A percentile compares a stretch with the other conserved stretches of the same genome.
These are phyloP conservation scores for Oscheius sp. DNA, from an alignment of 2,888 invertebrate species.

Conservation along the genomic window DNA sequence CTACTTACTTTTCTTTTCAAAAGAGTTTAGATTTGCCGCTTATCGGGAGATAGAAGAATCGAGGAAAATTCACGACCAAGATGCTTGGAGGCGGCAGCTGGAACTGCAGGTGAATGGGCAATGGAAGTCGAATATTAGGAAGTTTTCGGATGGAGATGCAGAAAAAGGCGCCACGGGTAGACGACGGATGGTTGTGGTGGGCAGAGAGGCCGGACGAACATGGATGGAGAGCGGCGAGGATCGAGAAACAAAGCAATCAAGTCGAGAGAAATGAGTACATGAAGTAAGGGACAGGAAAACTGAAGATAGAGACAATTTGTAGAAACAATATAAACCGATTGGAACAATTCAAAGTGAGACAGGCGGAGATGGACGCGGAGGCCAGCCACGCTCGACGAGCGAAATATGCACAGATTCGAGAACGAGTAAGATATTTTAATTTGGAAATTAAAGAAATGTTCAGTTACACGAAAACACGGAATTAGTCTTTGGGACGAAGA, in stretches of 20 bases:
- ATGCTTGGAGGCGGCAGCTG: constrained; percentile 47
- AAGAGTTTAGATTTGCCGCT: constrained; percentile 45
- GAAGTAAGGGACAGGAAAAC: not conserved
- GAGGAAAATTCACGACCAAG: constrained; percentile 46
- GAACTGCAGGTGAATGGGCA: constrained; percentile 44
- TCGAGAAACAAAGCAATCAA: constrained; percentile 51
- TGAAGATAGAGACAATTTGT: not conserved
- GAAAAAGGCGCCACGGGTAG: constrained; percentile 40
- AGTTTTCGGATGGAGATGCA: constrained; percentile 52
- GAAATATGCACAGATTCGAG: constrained; percentile 48
- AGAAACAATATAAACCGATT: constrained; percentile 57
- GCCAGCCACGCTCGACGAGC: constrained; percentile 45
- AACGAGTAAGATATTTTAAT: constrained; percentile 23
- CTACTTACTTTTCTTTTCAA: not conserved
- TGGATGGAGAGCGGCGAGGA: constrained; percentile 58
- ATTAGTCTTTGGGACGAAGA: constrained; percentile 42
- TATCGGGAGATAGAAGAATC: constrained; percentile 44
- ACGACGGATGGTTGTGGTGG: constrained; percentile 59
- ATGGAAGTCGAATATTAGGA: not conserved
- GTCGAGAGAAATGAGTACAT: constrained; percentile 57
- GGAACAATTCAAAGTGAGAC: constrained; percentile 61
- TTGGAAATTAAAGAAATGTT: not conserved
- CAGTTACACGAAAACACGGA: constrained; percentile 52
- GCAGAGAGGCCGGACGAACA: constrained; percentile 60
- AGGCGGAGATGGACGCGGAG: constrained; percentile 50